A percentile compares a stretch with the other conserved stretches of the same genome.
Evolutionary conservation across 2,113 vertebrate species (phyloP).

Genomic region (Ceratotherium simum): DNA sequence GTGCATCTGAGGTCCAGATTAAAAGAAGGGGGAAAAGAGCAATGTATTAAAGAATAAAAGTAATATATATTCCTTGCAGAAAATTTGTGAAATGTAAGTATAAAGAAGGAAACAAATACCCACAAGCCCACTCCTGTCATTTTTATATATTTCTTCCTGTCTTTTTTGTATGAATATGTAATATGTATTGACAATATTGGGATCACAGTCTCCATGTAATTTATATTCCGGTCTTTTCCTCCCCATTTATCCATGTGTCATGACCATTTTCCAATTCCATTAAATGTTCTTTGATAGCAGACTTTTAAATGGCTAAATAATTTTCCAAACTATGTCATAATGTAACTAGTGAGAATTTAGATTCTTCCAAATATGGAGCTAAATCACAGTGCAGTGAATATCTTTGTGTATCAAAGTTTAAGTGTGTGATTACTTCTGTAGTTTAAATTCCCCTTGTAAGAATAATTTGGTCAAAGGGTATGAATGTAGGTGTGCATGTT

Average conservation of each 20-base stretch:
- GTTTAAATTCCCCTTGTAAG: neutral
- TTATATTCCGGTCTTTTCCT: neutral
- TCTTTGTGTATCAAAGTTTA: neutral
- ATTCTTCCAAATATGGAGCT: neutral
- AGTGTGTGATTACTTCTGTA: neutral
- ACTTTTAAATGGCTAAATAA: slow-evolving; percentile 14
- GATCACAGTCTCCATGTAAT: neutral
- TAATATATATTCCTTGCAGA: neutral
- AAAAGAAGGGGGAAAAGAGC: neutral
- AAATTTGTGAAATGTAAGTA: neutral
- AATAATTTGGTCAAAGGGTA: neutral
- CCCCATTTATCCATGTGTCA: neutral
- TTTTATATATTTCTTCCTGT: neutral
- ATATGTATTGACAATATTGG: neutral
- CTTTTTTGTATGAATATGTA: neutral
- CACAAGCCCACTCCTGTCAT: neutral
- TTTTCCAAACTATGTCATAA: neutral
- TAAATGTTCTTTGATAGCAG: neutral
- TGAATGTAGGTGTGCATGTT: neutral
- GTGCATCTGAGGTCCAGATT: neutral
- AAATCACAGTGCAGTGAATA: neutral
- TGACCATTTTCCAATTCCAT: neutral
- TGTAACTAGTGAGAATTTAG: neutral
- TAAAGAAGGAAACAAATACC: neutral
- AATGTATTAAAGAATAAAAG: neutral